Base-by-base conservation (phyloP, 1,140 invertebrate genomes). In the Diorhabda carinulata region DNA sequence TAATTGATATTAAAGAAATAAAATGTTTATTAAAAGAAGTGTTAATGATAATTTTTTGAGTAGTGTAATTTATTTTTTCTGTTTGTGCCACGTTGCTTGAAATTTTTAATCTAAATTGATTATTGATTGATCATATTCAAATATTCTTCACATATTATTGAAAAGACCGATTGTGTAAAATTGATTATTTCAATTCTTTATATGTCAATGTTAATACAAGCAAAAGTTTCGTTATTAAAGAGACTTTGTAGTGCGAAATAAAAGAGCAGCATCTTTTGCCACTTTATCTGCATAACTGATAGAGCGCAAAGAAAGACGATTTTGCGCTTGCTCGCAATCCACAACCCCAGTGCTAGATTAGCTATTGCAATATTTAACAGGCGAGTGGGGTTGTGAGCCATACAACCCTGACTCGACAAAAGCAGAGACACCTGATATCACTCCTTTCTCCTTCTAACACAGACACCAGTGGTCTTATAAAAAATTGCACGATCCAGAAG, bases 291-390 rank as follows among this genome's bases (percentile, higher is more conserved):
- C 72, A 73, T 73, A 73, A 73, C 70, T 73, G 69, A 73, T 73
- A 70, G 65, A 63, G 64, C 62, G 57, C 62, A 70, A 70, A 61
- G 64, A 56, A 52, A 8, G 47, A 10, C 41, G 57, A 68, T 68
- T 68, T 66, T 67, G 68, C 56, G 61, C 68, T 57, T 63, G 56
- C 56, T 67, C 47, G 61, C 69, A 8, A 43, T 25, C 64, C 69
- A 52, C 69, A 65, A 67, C 72, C 66, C 72, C 69, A 68, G 69
- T 68, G 69, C 66, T 73, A 73, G 72, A 70, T 73, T 73, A 73
- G 72, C 72, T 70, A 61, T 70, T 73, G 72, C 69, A 73, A 73
- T 73, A 73, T 73, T 73, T 73, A 73, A 70, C 64, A 73, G 69
- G 58, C 62, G 43, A 70, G 66, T 57, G 61, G 70, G 67, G 67